These are phyloP conservation scores for Tenebrosternarchus preto DNA, from an alignment of 2,113 vertebrate genomes.

Conservation along the genomic window DNA sequence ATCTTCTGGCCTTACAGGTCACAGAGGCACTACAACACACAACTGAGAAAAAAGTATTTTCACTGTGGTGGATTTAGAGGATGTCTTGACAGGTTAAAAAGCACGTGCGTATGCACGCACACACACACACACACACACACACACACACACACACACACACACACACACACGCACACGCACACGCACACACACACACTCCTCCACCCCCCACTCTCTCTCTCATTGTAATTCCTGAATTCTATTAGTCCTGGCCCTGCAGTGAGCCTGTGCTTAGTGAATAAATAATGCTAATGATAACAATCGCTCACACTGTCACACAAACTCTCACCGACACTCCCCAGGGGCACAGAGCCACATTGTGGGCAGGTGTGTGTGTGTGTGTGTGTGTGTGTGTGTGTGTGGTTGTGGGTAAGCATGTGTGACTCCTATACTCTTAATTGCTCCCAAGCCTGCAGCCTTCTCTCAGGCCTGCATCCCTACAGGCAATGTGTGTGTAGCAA, in stretches of 20 bases:
- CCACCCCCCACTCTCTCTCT: slow-evolving; percentile 37
- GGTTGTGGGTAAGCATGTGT: slow-evolving; percentile 61
- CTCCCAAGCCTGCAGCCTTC: slow-evolving; percentile 74
- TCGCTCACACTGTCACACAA: slow-evolving; percentile 78
- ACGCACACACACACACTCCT: slow-evolving; percentile 30
- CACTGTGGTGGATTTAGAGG: slow-evolving; percentile 4
- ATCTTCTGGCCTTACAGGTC: not conserved
- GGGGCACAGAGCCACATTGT: slow-evolving; percentile 58
- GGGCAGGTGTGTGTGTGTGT: slow-evolving; percentile 45
- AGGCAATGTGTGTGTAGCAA: slow-evolving; percentile 38
- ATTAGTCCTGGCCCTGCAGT: slow-evolving; percentile 76
- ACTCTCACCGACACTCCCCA: slow-evolving; percentile 61
- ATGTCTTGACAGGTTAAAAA: slow-evolving; percentile 34
- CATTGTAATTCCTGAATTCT: slow-evolving; percentile 75
- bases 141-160: slow-evolving; percentile 26
- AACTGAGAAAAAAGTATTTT: slow-evolving; percentile 9
- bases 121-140: slow-evolving; percentile 40
- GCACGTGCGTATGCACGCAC: not conserved
- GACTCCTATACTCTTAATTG: slow-evolving; percentile 73
- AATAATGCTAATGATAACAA: slow-evolving; percentile 84
- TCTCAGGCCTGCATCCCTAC: slow-evolving; percentile 64
- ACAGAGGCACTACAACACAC: slow-evolving; percentile 25
- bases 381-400: slow-evolving; percentile 23
- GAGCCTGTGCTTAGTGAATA: slow-evolving; percentile 79
- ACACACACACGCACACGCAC: slow-evolving; percentile 6